These are phyloP conservation scores for Stegostoma tigrinum DNA, from an alignment of 2,113 vertebrate genomes.

Conservation along the genomic window DNA sequence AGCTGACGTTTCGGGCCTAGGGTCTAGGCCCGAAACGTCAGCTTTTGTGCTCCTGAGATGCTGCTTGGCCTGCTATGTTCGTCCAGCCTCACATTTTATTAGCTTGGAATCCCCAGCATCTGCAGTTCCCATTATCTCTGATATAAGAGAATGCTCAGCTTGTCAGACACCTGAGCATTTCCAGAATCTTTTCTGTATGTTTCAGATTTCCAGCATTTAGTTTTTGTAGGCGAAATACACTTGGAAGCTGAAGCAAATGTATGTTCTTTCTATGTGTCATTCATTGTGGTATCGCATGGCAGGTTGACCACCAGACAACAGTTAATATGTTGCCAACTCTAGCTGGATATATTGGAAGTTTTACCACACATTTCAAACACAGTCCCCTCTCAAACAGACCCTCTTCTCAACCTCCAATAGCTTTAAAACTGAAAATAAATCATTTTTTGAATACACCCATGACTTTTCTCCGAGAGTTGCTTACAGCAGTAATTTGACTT, in stretches of 20 bases:
- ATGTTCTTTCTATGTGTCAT: background rate
- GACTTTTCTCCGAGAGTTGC: background rate
- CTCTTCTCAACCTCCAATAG: background rate
- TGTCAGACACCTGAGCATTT: background rate
- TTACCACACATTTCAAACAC: background rate
- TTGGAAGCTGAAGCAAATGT: background rate
- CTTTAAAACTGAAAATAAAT: background rate
- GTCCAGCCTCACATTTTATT: no score
- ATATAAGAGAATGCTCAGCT: background rate
- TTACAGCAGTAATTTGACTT: background rate
- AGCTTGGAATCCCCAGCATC: no score
- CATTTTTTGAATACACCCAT: background rate
- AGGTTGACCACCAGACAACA: background rate
- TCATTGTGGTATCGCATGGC: background rate
- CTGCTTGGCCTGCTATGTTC: no score
- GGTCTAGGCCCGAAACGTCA: no score
- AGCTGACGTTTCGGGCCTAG: no score
- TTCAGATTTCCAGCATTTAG: background rate
- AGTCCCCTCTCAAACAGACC: background rate
- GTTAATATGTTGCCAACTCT: background rate
- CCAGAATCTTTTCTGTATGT: background rate
- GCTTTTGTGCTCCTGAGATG: no score
- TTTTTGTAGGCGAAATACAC: background rate
- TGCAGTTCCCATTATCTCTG: no score
- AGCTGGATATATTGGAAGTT: background rate